Percentiles rank a stretch among this genome's conserved stretches.
These are phyloP conservation scores for Dasypolia templi DNA, from an alignment of 2,888 invertebrate genomes.

Conservation along the genomic window DNA sequence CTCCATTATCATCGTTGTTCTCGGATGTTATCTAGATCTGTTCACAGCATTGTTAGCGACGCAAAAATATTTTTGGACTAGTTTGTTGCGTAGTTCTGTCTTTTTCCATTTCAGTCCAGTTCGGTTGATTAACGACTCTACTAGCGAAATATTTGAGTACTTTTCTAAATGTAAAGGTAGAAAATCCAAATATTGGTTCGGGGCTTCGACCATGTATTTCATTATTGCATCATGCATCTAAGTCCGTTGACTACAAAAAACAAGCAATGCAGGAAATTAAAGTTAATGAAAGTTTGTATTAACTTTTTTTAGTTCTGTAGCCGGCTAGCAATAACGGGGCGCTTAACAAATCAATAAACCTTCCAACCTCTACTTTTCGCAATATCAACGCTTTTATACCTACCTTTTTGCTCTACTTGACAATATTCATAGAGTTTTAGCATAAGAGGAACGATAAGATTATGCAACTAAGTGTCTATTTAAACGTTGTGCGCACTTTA, in stretches of 20 bases:
- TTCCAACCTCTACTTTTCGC: conserved; percentile 3
- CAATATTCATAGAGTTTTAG: conserved; percentile 35
- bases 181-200: background rate
- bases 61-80: conserved; percentile 27
- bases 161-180: background rate
- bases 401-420: conserved; percentile 25
- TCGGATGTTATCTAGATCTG: conserved; percentile 26
- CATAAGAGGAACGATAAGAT: conserved; percentile 32
- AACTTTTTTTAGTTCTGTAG: conserved; percentile 15
- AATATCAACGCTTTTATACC: conserved; percentile 14
- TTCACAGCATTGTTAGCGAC: conserved; percentile 32
- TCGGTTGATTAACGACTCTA: background rate
- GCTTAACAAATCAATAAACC: conserved; percentile 12
- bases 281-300: conserved; percentile 19
- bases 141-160: background rate
- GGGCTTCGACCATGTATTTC: conserved; percentile 6
- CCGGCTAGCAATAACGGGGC: conserved; percentile 18
- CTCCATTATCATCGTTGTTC: conserved; percentile 34
- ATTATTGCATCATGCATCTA: conserved; percentile 22
- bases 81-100: conserved; percentile 15
- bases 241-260: background rate
- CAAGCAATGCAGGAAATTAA: conserved; percentile 17
- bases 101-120: background rate
- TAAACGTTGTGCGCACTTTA: conserved; percentile 30
- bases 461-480: conserved; percentile 33